Evolutionary conservation across 2,113 vertebrate species (phyloP).

Genomic region (Mirza zaza): DNA sequence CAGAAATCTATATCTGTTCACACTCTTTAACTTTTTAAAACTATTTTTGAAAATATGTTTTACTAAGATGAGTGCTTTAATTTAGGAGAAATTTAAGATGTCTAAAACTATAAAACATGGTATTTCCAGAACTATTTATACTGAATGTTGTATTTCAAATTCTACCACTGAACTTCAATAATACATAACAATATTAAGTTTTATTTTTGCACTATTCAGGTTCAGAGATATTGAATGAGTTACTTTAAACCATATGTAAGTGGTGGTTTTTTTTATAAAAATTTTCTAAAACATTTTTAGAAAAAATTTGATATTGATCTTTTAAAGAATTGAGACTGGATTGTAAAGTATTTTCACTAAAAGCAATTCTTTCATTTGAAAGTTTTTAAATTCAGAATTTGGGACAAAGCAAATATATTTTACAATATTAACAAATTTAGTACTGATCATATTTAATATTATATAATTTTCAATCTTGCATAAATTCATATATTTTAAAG

Average conservation of each 20-base stretch:
- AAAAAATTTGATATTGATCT: neutral
- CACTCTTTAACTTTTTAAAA: neutral
- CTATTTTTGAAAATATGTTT: neutral
- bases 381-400: neutral
- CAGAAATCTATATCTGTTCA: neutral
- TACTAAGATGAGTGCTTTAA: neutral
- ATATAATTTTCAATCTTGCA: neutral
- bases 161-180: neutral
- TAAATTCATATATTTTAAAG: conserved; percentile 37
- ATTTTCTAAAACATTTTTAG: neutral
- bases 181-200: conserved; percentile 9
- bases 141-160: neutral
- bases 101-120: neutral
- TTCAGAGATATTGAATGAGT: neutral
- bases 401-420: neutral
- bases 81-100: neutral
- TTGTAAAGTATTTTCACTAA: neutral
- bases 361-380: neutral
- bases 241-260: neutral
- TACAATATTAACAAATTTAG: neutral
- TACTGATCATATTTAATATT: conserved; percentile 38
- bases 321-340: neutral
- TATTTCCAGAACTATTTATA: neutral
- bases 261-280: neutral
- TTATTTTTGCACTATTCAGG: conserved; percentile 14